These are phyloP conservation scores for Chorisops tibialis DNA, from an alignment of 2,888 invertebrate genomes.

Conservation along the genomic window DNA sequence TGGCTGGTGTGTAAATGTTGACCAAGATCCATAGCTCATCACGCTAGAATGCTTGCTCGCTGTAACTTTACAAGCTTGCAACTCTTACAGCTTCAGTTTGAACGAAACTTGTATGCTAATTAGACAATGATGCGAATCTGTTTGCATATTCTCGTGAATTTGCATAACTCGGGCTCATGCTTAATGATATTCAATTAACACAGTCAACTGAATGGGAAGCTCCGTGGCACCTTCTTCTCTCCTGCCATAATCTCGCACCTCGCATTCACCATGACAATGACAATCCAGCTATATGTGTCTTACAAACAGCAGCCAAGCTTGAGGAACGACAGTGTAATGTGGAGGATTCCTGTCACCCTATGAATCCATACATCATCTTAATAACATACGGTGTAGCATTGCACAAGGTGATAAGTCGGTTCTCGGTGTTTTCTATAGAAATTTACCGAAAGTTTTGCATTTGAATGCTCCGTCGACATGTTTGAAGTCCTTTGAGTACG, in stretches of 20 bases:
- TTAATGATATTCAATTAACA: slow-evolving; percentile 31
- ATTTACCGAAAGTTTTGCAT: slow-evolving; percentile 25
- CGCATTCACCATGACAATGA: background rate
- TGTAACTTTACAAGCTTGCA: no score
- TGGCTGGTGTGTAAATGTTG: no score
- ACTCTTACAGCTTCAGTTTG: background rate
- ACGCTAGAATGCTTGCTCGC: no score
- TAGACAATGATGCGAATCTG: slow-evolving; percentile 25
- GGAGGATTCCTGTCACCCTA: slow-evolving; percentile 11
- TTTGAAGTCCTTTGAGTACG: slow-evolving; percentile 23
- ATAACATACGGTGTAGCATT: slow-evolving; percentile 26
- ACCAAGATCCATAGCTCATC: no score
- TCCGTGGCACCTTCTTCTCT: background rate
- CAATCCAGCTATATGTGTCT: slow-evolving; percentile 2
- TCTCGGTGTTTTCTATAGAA: slow-evolving; percentile 5
- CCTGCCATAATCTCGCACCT: background rate
- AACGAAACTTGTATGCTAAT: slow-evolving; percentile 29
- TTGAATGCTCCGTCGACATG: slow-evolving; percentile 27
- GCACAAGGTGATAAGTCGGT: slow-evolving; percentile 30
- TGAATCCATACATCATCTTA: slow-evolving; percentile 30
- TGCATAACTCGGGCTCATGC: slow-evolving; percentile 25
- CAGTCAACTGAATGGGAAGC: slow-evolving; percentile 13
- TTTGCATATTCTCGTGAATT: slow-evolving; percentile 29
- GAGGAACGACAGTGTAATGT: slow-evolving; percentile 10
- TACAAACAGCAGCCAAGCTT: background rate